Evolutionary conservation across 2,797 vertebrate species (phyloP), one percentile per base, ranked within the genome.

Genomic region (Geotrypetes seraphini): DNA sequence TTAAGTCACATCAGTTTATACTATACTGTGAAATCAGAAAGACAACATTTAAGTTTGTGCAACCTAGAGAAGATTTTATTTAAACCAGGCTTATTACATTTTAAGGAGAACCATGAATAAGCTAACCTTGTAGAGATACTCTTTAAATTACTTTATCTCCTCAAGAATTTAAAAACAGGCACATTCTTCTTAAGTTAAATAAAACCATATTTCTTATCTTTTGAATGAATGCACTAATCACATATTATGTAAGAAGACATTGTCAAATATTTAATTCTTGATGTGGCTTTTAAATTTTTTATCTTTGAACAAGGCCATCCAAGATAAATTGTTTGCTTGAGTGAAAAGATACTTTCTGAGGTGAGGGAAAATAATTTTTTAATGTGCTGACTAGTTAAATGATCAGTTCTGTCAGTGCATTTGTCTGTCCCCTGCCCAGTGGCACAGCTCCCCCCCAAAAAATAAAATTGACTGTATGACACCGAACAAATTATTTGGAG

Each of bases 211-310:
- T 63, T 66, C 47, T 48, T 59, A 43, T 47, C 1, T 1, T 43
- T 67, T 38, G 49, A 60, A 27, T 37, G 52, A 53, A 50, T 53
- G 49, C 60, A 57, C 59, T 70, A 66, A 40, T 51, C 62, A 45
- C 34, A 23, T 46, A 50, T n/a, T n/a, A n/a, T n/a, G n/a, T n/a
- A n/a, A n/a, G n/a, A 28, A 49, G 64, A 61, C 53, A n/a, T n/a
- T n/a, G n/a, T n/a, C n/a, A n/a, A n/a, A n/a, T n/a, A n/a, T 77
- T 66, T 59, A 51, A 55, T 82, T 73, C 54, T 56, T 44, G 76
- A 53, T 47, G 43, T 55, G 43, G 43, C 50, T 60, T 77, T 47
- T 40, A 63, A 39, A 57, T 61, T 76, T 60, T 46, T 57, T 73
- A 57, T 69, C 69, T 69, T 37, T 58, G 61, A 53, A 50, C 69